Base-by-base conservation (phyloP, 1,140 invertebrate genomes). In the Plectus sambesii region DNA sequence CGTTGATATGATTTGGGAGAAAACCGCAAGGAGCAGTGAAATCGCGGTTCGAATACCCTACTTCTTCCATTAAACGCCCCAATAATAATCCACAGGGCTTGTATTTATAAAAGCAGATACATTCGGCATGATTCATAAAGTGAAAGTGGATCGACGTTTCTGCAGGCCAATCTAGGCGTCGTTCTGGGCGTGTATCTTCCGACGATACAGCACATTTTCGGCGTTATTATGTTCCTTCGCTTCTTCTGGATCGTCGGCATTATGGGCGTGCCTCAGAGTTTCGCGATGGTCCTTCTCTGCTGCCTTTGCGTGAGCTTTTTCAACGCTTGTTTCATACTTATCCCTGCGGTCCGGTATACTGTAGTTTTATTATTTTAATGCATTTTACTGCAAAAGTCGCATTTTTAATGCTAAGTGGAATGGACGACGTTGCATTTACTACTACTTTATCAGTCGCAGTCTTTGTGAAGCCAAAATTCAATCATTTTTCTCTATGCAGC, bases 161-260 rank as follows among this genome's bases (percentile, higher is more conserved):
- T 58, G 45, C 38, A 62, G 58, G 63, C 63, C 9, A 62, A 67
- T 50, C 56, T 98, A 79, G 94, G 94, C 56, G 97, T 90, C 6
- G 78, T 99, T 60, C 83, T 97, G 62, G 94, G 94, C 43, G 93
- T 98, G 22, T 99, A 84, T 72, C 76, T 98, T 38, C 94, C 94
- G 26, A 97, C 90, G 70, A 92, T 98, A 66, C 94, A 99, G 72
- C 98, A 99, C 72, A 99, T 99, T 69, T 92, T 94, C 71, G 93
- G 92, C 56, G 90, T 98, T 42, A 93, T 97, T 65, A 80, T 98
- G 39, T 99, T 98, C 76, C 94, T 98, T 73, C 87, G 93, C 71
- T 77, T 98, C 66, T 87, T 88, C 26, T 99, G 93, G 93, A 87
- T 97, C 47, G 89, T 98, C 26, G 94, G 94, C 30, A 93, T 90